phyloP scores from a whole-genome alignment of 1,140 invertebrate species.

The Drosophila pectinifera region DNA sequence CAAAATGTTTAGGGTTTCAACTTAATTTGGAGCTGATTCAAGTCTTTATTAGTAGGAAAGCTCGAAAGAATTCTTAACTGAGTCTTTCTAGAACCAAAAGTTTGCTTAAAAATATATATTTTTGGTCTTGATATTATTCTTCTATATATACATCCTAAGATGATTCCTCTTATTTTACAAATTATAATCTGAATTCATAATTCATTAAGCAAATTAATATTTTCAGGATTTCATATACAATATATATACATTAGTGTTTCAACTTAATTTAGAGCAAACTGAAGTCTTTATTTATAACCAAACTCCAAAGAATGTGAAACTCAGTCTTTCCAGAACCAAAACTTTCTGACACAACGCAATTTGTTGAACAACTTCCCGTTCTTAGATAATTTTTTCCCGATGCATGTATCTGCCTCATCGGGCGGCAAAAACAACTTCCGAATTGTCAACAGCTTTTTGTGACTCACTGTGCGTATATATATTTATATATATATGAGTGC shows the following conservation, averaged over 20 bases:
- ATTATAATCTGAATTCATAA: no score
- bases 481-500: not conserved
- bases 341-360: no score
- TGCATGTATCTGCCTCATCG: conserved; percentile 7
- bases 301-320: no score
- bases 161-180: no score
- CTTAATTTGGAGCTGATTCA: not conserved
- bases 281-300: not conserved
- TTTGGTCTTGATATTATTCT: no score
- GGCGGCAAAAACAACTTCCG: conserved; percentile 24
- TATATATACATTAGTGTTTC: not conserved
- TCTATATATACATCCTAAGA: no score
- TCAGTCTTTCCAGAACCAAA: no score
- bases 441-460: conserved; percentile 71
- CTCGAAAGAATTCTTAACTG: no score
- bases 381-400: not conserved
- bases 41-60: not conserved
- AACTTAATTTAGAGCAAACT: not conserved
- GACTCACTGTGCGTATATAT: conserved; percentile 26
- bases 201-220: not conserved
- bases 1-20: not conserved
- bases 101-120: no score
- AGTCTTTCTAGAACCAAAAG: no score
- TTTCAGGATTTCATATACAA: not conserved
- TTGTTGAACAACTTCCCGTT: no score